These are phyloP conservation scores for Gobionotothen gibberifrons DNA, from an alignment of 2,797 vertebrate genomes.

Conservation along the genomic window DNA sequence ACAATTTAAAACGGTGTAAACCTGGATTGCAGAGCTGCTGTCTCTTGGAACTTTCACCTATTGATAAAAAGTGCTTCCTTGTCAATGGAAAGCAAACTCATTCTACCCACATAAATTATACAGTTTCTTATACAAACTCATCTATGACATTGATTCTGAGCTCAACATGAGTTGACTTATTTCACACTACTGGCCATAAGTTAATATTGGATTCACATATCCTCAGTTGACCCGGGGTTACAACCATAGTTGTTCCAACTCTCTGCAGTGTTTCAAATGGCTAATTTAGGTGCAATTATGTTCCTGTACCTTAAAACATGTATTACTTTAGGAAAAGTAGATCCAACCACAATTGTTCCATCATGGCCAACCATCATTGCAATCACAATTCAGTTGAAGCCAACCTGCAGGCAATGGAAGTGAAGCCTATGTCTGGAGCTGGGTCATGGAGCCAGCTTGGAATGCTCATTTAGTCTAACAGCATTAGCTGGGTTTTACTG, in stretches of 20 bases:
- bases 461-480: constrained; percentile 14
- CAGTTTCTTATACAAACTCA: background rate
- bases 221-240: background rate
- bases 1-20: constrained; percentile 1
- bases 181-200: background rate
- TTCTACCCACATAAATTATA: background rate
- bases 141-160: too few species aligned
- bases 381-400: background rate
- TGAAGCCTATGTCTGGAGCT: background rate
- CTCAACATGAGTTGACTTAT: background rate
- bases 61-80: background rate
- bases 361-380: background rate
- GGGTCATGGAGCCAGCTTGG: background rate
- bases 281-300: background rate
- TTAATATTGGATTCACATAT: background rate
- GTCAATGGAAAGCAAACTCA: background rate
- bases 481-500: background rate
- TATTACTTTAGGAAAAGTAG: background rate
- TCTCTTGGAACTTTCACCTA: background rate
- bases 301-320: background rate
- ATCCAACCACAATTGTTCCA: background rate
- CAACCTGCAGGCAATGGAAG: background rate
- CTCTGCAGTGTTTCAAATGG: background rate
- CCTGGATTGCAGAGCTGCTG: background rate
- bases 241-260: background rate